Conservation (phyloP, 2,888 invertebrate genomes). For the Drosophila emarginata region DNA sequence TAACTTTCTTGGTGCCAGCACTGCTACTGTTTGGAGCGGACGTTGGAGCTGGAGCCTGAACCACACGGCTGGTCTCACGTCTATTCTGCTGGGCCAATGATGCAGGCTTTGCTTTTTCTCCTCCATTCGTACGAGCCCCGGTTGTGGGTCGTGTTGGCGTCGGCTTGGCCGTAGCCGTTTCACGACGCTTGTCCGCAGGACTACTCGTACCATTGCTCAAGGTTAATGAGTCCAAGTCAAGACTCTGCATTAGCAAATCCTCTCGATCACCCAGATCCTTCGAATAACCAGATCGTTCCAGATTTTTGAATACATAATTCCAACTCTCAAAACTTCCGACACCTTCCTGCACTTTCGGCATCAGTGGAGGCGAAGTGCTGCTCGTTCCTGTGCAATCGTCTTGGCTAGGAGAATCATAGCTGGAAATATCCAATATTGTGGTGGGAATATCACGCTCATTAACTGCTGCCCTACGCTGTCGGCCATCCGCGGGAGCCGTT, state of each 20-base stretch:
- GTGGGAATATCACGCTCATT: slow-evolving; percentile 60
- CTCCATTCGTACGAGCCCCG: slow-evolving; percentile 25
- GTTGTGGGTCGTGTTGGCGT: slow-evolving; percentile 19
- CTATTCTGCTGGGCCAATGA: slow-evolving; percentile 38
- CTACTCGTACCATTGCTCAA: slow-evolving; percentile 63
- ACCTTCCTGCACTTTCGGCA: slow-evolving; percentile 85
- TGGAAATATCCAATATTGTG: slow-evolving; percentile 63
- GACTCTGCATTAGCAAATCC: slow-evolving; percentile 84
- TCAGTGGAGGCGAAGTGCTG: slow-evolving; percentile 69
- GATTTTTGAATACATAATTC: slow-evolving; percentile 91
- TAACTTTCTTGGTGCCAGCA: slow-evolving; percentile 64
- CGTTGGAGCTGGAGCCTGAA: slow-evolving; percentile 47
- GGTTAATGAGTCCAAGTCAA: slow-evolving; percentile 79
- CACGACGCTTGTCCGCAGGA: slow-evolving; percentile 59
- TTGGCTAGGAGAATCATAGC: slow-evolving; percentile 72
- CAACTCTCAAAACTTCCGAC: slow-evolving; percentile 89
- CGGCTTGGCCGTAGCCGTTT: slow-evolving; percentile 24
- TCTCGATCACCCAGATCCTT: slow-evolving; percentile 87
- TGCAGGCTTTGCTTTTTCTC: slow-evolving; percentile 61
- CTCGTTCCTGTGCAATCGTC: slow-evolving; percentile 66
- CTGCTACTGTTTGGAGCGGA: slow-evolving; percentile 46
- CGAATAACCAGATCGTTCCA: slow-evolving; percentile 88
- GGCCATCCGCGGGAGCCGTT: slow-evolving; percentile 45
- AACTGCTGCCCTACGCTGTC: slow-evolving; percentile 28
- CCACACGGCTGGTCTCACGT: slow-evolving; percentile 26